These are phyloP conservation scores for Mionectes olivaceus DNA, from an alignment of 2,797 vertebrate species.

Conservation along the genomic window DNA sequence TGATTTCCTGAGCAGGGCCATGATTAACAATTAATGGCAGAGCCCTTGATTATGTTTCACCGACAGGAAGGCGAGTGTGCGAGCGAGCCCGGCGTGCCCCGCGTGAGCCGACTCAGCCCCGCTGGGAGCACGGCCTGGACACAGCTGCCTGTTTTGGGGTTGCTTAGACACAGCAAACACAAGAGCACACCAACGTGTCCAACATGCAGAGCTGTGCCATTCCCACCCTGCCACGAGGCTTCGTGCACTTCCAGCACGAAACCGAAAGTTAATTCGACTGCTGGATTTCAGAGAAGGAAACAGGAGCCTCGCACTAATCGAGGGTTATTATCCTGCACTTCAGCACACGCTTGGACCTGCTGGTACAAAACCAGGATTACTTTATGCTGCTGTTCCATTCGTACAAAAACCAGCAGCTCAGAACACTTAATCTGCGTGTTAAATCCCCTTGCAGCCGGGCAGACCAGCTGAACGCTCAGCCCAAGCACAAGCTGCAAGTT, in stretches of 20 bases:
- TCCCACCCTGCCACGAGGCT: neutral
- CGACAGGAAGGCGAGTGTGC: neutral
- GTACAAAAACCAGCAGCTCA: neutral
- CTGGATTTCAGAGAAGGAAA: neutral
- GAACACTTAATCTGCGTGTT: slow-evolving; percentile 10
- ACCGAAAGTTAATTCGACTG: neutral
- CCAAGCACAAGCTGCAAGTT: neutral
- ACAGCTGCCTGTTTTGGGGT: neutral
- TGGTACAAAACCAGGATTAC: slow-evolving; percentile 15
- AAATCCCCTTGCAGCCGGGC: neutral
- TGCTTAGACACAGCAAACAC: neutral
- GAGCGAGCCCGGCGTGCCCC: too few species aligned
- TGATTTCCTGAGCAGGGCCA: neutral
- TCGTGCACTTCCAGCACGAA: neutral
- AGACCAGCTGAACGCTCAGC: neutral
- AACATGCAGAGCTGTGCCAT: rapidly evolving
- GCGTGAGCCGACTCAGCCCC: too few species aligned
- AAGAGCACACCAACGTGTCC: rapidly evolving
- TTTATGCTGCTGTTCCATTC: neutral
- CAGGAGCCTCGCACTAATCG: rapidly evolving
- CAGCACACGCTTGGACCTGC: neutral
- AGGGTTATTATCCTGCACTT: neutral
- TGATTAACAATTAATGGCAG: neutral
- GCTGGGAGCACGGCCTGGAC: neutral
- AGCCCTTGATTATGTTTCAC: neutral